phyloP scores from a whole-genome alignment of 2,888 invertebrate genomes.

The Rhingia campestris region DNA sequence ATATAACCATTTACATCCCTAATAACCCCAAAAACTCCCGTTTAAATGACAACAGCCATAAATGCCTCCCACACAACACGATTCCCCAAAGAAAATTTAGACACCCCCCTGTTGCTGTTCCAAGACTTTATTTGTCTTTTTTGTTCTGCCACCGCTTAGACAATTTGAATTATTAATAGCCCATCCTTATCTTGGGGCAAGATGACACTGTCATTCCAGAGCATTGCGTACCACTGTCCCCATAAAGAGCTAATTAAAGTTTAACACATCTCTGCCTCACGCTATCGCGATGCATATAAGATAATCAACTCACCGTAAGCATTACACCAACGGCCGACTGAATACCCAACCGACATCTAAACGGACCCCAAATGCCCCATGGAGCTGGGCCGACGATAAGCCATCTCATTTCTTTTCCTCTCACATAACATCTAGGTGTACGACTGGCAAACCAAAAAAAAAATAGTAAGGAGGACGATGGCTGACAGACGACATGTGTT shows the following conservation, averaged over 20 bases:
- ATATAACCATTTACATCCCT: no score
- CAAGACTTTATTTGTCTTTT: not conserved
- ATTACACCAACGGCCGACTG: conserved; percentile 59
- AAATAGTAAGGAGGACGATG: conserved; percentile 16
- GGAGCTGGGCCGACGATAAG: conserved; percentile 61
- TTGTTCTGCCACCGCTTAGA: conserved; percentile 7
- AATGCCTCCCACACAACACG: no score
- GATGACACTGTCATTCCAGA: conserved; percentile 24
- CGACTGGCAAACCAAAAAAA: not conserved
- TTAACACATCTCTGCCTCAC: conserved; percentile 65
- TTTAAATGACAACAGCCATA: no score
- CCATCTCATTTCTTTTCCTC: conserved; percentile 43
- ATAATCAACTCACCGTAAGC: conserved; percentile 70
- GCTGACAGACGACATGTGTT: conserved; percentile 69
- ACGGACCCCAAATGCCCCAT: conserved; percentile 35
- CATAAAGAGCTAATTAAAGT: conserved; percentile 70
- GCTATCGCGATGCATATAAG: conserved; percentile 56
- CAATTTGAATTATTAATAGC: conserved; percentile 44
- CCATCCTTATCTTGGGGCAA: conserved; percentile 26
- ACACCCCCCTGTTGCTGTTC: no score
- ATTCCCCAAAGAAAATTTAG: no score
- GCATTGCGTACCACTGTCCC: conserved; percentile 18
- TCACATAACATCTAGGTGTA: conserved; percentile 1
- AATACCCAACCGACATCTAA: conserved; percentile 42
- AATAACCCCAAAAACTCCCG: no score